Evolutionary conservation across 2,113 vertebrate species (phyloP).

Genomic region (Erinaceus europaeus): DNA sequence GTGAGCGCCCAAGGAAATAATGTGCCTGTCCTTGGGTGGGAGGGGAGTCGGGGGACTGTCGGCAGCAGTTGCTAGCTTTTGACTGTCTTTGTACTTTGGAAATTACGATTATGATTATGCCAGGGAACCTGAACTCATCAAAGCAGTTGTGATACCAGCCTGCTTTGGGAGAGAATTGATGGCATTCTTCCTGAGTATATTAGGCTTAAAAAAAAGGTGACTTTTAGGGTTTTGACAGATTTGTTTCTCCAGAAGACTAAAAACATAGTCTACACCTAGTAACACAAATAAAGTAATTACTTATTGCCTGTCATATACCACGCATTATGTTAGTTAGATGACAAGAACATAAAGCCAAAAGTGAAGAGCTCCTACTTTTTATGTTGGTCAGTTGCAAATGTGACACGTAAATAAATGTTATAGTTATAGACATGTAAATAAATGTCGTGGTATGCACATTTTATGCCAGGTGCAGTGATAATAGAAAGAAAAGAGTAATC

Average conservation of each 20-base stretch:
- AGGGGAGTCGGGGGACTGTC: too few species aligned
- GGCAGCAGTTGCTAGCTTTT: neutral
- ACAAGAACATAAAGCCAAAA: neutral
- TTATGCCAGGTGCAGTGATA: neutral
- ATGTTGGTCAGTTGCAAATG: too few species aligned
- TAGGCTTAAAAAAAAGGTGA: constrained; percentile 18
- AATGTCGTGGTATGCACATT: too few species aligned
- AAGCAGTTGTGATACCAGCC: neutral
- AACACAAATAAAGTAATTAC: neutral
- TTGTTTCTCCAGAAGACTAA: neutral
- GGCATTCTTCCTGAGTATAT: neutral
- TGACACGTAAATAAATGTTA: too few species aligned
- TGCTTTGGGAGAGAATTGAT: constrained; percentile 9
- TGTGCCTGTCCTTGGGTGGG: neutral
- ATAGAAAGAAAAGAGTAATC: neutral
- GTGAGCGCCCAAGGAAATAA: neutral
- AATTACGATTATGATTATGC: neutral
- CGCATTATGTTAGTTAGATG: constrained; percentile 25
- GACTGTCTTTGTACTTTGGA: neutral
- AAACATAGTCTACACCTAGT: neutral
- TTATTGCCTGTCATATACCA: neutral
- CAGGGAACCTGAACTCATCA: neutral
- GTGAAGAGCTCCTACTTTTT: too few species aligned
- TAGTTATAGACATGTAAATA: too few species aligned
- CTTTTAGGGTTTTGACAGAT: constrained; percentile 2